These are phyloP conservation scores for Molanna angustata DNA, from an alignment of 2,888 invertebrate species.

Conservation along the genomic window DNA sequence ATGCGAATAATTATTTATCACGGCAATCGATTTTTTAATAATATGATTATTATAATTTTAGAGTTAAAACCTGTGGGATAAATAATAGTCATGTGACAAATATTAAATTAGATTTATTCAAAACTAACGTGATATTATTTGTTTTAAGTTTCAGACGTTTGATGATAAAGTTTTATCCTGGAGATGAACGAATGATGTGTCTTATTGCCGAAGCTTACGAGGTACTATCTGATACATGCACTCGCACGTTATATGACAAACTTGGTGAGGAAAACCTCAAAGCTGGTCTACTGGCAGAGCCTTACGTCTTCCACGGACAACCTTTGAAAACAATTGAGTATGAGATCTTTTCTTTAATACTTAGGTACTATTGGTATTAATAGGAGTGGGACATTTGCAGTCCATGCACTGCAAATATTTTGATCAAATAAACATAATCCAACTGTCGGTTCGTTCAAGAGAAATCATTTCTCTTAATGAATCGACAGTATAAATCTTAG, in stretches of 20 bases:
- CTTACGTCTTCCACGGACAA: slow-evolving; percentile 80
- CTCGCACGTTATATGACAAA: slow-evolving; percentile 79
- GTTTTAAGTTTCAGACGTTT: slow-evolving; percentile 49
- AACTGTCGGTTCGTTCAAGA: background rate
- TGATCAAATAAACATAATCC: background rate
- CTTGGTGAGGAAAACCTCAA: slow-evolving; percentile 88
- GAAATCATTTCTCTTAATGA: background rate
- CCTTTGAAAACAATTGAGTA: slow-evolving; percentile 56
- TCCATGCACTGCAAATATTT: too few relatives aligned
- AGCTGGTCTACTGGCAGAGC: slow-evolving; percentile 70
- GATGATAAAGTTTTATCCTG: slow-evolving; percentile 60
- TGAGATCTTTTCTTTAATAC: background rate
- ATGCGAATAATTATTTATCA: too few relatives aligned
- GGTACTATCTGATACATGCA: slow-evolving; percentile 64
- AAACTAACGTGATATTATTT: too few relatives aligned
- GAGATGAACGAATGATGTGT: slow-evolving; percentile 57
- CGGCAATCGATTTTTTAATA: too few relatives aligned
- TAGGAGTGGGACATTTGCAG: too few relatives aligned
- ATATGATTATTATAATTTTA: too few relatives aligned
- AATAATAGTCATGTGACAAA: too few relatives aligned
- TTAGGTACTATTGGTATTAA: background rate
- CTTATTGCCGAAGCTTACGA: slow-evolving; percentile 78
- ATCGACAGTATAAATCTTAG: too few relatives aligned
- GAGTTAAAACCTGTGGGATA: too few relatives aligned
- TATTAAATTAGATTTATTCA: too few relatives aligned